These are phyloP conservation scores for Cremastinae sp. DNA, from an alignment of 2,888 invertebrate species.

Conservation along the genomic window DNA sequence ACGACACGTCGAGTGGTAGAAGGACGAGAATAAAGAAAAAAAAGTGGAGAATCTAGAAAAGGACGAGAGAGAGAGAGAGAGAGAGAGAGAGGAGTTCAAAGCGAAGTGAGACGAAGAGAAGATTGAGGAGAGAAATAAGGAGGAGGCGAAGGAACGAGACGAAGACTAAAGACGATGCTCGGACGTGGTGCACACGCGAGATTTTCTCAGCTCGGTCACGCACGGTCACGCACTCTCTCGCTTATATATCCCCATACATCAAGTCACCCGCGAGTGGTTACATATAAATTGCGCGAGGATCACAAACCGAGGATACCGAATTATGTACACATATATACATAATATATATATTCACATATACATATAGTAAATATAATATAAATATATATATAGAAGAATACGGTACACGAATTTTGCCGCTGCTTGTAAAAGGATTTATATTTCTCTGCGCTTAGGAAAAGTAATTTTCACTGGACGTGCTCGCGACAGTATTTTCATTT, in stretches of 20 bases:
- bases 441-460: slow-evolving; percentile 42
- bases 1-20: slow-evolving; percentile 57
- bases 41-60: no score
- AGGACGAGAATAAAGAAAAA: slow-evolving; percentile 11
- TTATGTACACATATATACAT: slow-evolving; percentile 19
- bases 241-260: slow-evolving; percentile 58
- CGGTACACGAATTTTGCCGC: not conserved
- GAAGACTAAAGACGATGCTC: slow-evolving; percentile 66
- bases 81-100: slow-evolving; percentile 9
- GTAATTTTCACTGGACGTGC: slow-evolving; percentile 52
- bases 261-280: slow-evolving; percentile 59
- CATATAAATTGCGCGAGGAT: slow-evolving; percentile 58
- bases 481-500: slow-evolving; percentile 33
- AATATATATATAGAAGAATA: no score
- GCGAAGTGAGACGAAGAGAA: not conserved
- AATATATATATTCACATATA: no score
- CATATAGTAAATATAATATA: no score
- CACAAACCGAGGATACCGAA: slow-evolving; percentile 41
- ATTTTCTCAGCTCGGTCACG: slow-evolving; percentile 65
- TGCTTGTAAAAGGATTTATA: slow-evolving; percentile 21
- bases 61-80: slow-evolving; percentile 1
- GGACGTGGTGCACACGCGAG: slow-evolving; percentile 71
- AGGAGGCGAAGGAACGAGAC: slow-evolving; percentile 36
- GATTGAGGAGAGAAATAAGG: not conserved
- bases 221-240: slow-evolving; percentile 62